Conservation (phyloP, 2,888 invertebrate genomes). For the Elegia similella region DNA sequence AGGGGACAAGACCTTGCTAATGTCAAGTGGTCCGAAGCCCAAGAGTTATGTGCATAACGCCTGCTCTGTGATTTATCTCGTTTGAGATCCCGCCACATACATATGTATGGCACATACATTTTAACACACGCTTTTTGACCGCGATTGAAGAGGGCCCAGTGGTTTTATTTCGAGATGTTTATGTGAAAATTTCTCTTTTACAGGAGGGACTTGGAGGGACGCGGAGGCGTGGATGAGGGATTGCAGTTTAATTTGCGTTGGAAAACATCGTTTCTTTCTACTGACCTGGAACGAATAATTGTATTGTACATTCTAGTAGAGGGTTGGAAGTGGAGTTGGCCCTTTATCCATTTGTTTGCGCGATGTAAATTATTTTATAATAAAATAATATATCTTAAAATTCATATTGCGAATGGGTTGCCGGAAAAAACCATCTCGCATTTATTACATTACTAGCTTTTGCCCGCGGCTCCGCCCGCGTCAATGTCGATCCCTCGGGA, state of each 20-base stretch:
- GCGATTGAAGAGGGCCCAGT: constrained; percentile 37
- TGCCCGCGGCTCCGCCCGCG: too few species aligned
- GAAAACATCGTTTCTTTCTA: background rate
- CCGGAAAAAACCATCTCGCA: too few species aligned
- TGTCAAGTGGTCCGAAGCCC: constrained; percentile 67
- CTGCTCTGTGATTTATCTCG: constrained; percentile 69
- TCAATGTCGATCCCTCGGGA: too few species aligned
- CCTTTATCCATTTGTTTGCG: too few species aligned
- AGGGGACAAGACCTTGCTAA: constrained; percentile 61
- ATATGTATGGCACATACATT: constrained; percentile 56
- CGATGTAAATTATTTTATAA: too few species aligned
- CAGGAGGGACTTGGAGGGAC: constrained; percentile 11
- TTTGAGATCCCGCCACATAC: constrained; percentile 58
- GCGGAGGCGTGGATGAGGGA: constrained; percentile 17
- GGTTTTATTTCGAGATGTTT: constrained; percentile 41
- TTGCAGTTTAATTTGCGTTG: background rate
- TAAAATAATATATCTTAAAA: too few species aligned
- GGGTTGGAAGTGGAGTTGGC: too few species aligned
- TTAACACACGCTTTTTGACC: constrained; percentile 51
- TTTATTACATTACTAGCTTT: too few species aligned
- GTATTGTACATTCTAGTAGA: too few species aligned
- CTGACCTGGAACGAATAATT: too few species aligned
- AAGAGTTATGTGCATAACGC: constrained; percentile 73
- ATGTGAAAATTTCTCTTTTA: constrained; percentile 40
- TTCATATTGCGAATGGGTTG: too few species aligned